A percentile compares a stretch with the other conserved stretches of the same genome.
phyloP scores from a whole-genome alignment of 2,113 vertebrate species.

The Rhombomys opimus region DNA sequence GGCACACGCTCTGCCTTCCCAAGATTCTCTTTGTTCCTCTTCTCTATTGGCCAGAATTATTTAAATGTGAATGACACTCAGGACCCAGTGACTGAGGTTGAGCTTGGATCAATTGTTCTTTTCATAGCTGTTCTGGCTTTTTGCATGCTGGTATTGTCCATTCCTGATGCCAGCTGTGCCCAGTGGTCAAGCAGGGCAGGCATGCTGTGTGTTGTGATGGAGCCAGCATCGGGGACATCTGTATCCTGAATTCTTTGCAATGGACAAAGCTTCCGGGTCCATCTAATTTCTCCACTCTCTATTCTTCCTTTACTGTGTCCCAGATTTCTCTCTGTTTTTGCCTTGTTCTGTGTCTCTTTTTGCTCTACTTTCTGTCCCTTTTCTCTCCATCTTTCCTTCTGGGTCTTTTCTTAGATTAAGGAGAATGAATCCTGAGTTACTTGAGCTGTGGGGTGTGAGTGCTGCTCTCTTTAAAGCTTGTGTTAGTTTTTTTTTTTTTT shows the following conservation, averaged over 20 bases:
- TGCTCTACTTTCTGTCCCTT: background rate
- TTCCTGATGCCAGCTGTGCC: background rate
- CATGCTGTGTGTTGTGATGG: fast-evolving
- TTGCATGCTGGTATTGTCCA: background rate
- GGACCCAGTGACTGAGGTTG: background rate
- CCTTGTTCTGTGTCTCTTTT: background rate
- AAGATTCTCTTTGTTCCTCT: background rate
- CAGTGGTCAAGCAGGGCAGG: background rate
- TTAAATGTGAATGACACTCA: background rate
- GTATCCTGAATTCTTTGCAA: background rate
- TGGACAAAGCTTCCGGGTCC: background rate
- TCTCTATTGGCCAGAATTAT: background rate
- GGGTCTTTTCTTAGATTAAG: background rate
- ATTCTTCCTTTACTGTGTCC: background rate
- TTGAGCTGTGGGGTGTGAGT: background rate
- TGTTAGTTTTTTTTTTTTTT: conserved; percentile 55
- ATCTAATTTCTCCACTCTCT: background rate
- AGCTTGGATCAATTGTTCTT: background rate
- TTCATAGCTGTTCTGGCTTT: background rate
- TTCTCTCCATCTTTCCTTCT: background rate
- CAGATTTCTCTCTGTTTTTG: background rate
- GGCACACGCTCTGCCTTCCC: background rate
- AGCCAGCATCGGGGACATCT: background rate
- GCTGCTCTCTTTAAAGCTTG: background rate
- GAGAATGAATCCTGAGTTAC: background rate